Evolutionary conservation across 2,113 vertebrate species (phyloP).

Genomic region (Apaloderma vittatum): DNA sequence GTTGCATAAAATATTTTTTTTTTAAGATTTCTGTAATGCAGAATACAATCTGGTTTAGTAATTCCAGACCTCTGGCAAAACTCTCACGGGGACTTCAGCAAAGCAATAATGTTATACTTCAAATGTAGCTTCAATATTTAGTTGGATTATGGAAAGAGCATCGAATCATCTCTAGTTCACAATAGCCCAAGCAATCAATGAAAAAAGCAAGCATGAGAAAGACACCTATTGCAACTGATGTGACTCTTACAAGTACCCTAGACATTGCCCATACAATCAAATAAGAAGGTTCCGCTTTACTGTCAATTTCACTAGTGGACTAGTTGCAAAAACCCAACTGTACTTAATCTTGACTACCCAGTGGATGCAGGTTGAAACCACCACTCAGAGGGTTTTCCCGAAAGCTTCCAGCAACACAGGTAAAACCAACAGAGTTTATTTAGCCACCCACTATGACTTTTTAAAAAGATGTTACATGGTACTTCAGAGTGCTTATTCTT

Average conservation of each 20-base stretch:
- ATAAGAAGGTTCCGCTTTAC: background rate
- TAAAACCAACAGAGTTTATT: background rate
- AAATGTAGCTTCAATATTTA: background rate
- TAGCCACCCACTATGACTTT: background rate
- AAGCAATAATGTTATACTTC: background rate
- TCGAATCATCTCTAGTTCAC: background rate
- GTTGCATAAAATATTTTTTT: background rate
- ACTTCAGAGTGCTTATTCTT: background rate
- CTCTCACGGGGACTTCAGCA: background rate
- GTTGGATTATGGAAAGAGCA: background rate
- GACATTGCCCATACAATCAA: accelerated
- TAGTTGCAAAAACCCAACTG: background rate
- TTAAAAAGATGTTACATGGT: background rate
- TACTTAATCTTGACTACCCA: background rate
- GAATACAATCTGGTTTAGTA: background rate
- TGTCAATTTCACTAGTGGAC: background rate
- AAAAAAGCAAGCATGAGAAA: background rate
- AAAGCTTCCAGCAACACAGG: background rate
- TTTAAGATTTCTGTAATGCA: background rate
- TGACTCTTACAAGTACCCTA: background rate
- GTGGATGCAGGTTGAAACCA: background rate
- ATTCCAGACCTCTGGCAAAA: conserved; percentile 4
- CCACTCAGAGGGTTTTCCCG: background rate
- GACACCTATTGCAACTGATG: background rate
- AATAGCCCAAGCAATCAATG: background rate